phyloP scores from a whole-genome alignment of 1,140 invertebrate genomes.

The Drosophila saltans region DNA sequence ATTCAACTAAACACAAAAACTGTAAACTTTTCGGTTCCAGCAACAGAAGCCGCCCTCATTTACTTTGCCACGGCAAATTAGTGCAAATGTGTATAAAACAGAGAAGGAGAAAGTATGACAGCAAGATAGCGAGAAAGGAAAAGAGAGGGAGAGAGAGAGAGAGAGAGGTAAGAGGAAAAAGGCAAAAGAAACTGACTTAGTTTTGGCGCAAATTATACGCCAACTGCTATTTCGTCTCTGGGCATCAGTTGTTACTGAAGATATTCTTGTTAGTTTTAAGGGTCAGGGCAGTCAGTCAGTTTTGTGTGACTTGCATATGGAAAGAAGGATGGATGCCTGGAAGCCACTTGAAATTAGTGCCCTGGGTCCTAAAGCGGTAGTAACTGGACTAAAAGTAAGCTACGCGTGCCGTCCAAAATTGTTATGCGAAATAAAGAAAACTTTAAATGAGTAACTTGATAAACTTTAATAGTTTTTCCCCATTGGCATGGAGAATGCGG shows the following conservation, averaged over 20 bases:
- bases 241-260: constrained; percentile 23
- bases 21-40: constrained; percentile 43
- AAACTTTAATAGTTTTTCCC: constrained; percentile 1
- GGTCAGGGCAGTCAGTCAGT: neutral
- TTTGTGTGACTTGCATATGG: constrained; percentile 9
- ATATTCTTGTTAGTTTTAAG: constrained; percentile 7
- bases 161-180: neutral
- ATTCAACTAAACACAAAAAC: constrained; percentile 59
- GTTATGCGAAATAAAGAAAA: neutral
- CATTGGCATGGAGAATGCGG: neutral
- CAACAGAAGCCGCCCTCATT: constrained; percentile 23
- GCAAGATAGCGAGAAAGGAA: neutral
- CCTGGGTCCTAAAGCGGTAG: neutral
- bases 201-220: constrained; percentile 41
- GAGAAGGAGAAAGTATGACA: neutral
- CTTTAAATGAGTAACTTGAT: neutral
- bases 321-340: neutral
- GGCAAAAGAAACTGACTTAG: constrained; percentile 8
- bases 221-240: constrained; percentile 24
- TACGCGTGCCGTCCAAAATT: neutral
- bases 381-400: neutral
- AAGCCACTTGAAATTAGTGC: constrained; percentile 28
- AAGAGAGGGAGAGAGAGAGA: constrained; percentile 18
- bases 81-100: constrained; percentile 20
- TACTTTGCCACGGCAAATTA: constrained; percentile 37